Base-by-base conservation (phyloP, 2,888 invertebrate genomes). In the Amblyjoppa proteus region DNA sequence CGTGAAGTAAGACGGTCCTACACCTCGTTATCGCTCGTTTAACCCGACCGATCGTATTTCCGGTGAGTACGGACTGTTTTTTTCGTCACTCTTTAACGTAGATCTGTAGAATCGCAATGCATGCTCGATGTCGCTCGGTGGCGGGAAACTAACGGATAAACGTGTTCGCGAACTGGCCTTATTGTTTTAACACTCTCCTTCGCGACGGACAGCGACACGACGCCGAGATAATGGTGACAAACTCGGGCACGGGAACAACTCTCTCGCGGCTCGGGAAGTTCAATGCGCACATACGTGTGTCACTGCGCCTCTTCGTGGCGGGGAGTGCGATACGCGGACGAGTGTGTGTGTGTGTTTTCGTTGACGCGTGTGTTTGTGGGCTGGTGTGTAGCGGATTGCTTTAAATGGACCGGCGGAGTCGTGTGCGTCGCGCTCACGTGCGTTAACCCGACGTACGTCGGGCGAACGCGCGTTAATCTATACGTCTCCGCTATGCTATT, bases 231-330 rank as follows among this genome's bases (percentile, higher is more conserved):
- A 68, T 80, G 88, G 89, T 85, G 81, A 88, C 83, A 83, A 88
- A 88, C 87, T 87, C 87, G 87, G 84, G 83, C 75, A 51, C 68
- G 80, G 64, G 86, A 69, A 77, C 82, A 84, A 75, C 83, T 87
- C 83, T 87, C 77, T 87, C 77, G 84, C 83, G 83, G 74, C 70
- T 89, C 89, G 93, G 93, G 91, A 93, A 93, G 93, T 93, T 93
- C 93, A 93, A 93, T 93, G 93, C 93, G 91, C 91, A 93, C 91
- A 91, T 89, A 90, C 91, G 90, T 91, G 89, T 92, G 89, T 89
- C 90, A 89, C 83, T 82, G 71, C 84, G 34, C 20, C 53, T 53
- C 64, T 61, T 64, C 51, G 75, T 61, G 28, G 49, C 66, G 64
- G 31, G 34, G 53, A 53, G 25, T 9, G 41, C 49, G 51, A 77